Evolutionary conservation across 2,888 invertebrate genomes (phyloP).

Genomic region (Volucella zonaria): DNA sequence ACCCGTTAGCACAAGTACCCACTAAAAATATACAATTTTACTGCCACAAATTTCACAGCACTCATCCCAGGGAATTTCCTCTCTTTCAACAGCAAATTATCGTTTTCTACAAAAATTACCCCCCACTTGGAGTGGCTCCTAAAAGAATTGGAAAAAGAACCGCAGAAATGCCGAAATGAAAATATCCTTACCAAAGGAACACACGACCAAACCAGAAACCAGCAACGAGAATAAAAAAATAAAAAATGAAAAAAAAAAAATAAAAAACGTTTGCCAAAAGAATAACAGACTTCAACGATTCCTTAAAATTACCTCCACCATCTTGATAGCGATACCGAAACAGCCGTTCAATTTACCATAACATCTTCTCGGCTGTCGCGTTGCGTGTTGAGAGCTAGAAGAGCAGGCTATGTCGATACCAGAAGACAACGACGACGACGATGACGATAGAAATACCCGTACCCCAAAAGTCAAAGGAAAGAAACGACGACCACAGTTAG

Average conservation of each 20-base stretch:
- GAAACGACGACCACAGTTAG: conserved; percentile 67
- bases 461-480: conserved; percentile 22
- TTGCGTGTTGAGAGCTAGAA: not conserved
- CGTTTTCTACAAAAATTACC: conserved; percentile 68
- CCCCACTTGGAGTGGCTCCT: not conserved
- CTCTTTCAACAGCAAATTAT: conserved; percentile 68
- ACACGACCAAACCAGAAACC: conserved; percentile 10
- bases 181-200: conserved; percentile 37
- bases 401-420: not conserved
- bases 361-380: conserved; percentile 61
- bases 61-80: conserved; percentile 56
- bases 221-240: too few relatives aligned
- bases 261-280: conserved; percentile 26
- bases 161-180: conserved; percentile 9
- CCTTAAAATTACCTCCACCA: conserved; percentile 70
- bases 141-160: not conserved
- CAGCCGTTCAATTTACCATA: conserved; percentile 74
- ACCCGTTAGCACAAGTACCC: conserved; percentile 47
- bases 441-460: too few relatives aligned
- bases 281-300: conserved; percentile 71
- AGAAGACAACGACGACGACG: not conserved
- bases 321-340: conserved; percentile 72
- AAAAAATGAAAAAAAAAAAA: conserved; percentile 12
- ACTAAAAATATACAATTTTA: conserved; percentile 68
- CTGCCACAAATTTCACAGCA: conserved; percentile 59